Conservation (phyloP, 2,797 vertebrate species). For the Cyclura pinguis region DNA sequence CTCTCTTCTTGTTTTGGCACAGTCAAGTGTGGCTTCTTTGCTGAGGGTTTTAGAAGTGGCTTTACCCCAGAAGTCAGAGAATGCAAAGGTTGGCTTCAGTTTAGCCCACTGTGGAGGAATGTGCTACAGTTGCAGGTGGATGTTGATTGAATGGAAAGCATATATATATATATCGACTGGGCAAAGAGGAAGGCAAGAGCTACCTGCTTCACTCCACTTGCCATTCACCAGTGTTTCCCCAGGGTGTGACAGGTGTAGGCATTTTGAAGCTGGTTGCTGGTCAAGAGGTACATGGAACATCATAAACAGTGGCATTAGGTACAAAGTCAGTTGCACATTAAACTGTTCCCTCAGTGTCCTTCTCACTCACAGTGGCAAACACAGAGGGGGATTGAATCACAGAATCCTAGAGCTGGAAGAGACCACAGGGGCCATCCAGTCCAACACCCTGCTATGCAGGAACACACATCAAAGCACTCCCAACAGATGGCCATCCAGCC, state of each 20-base stretch:
- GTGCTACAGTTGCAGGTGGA: not conserved
- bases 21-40: not conserved
- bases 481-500: too few species aligned
- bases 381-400: not conserved
- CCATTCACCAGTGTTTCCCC: not conserved
- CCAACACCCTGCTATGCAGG: too few species aligned
- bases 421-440: too few species aligned
- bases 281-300: not conserved
- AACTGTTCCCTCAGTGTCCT: too few species aligned
- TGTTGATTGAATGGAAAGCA: not conserved
- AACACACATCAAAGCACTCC: too few species aligned
- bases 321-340: not conserved
- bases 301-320: not conserved
- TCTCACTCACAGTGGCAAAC: too few species aligned
- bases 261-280: not conserved
- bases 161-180: not conserved
- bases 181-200: not conserved
- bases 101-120: not conserved
- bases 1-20: not conserved
- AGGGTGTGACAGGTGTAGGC: not conserved
- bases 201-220: not conserved
- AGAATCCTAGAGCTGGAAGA: too few species aligned
- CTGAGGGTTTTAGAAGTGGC: not conserved
- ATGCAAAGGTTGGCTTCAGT: not conserved
- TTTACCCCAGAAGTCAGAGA: not conserved